phyloP scores from a whole-genome alignment of 2,113 vertebrate species.

The Varanus salvator region DNA sequence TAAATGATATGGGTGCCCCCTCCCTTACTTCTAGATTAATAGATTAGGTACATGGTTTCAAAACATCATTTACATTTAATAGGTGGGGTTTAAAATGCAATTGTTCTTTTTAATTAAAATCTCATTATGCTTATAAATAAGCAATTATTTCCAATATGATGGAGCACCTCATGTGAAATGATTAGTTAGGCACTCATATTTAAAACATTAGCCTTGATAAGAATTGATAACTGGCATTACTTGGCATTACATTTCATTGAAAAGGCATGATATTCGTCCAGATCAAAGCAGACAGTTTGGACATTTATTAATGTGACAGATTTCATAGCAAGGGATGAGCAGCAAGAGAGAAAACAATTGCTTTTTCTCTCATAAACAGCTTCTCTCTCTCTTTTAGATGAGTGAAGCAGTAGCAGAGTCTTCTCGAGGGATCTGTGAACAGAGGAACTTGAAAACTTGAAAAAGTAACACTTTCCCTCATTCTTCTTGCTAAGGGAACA shows the following conservation, averaged over 20 bases:
- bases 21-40: conserved; percentile 27
- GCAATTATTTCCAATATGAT: conserved; percentile 41
- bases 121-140: conserved; percentile 32
- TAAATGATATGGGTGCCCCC: neutral
- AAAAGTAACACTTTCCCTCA: accelerated
- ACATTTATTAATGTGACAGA: neutral
- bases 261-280: neutral
- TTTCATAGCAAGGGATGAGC: neutral
- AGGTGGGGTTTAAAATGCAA: conserved; percentile 22
- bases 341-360: neutral
- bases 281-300: neutral
- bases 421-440: conserved; percentile 19
- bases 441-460: conserved; percentile 23
- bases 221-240: neutral
- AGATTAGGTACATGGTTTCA: conserved; percentile 13
- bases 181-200: conserved; percentile 28
- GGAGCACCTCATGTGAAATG: conserved; percentile 23
- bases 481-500: conserved; percentile 43
- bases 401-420: neutral
- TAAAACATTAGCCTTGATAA: conserved; percentile 10
- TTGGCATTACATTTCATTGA: conserved; percentile 11
- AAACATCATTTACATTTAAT: conserved; percentile 38
- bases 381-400: neutral
- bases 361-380: neutral
- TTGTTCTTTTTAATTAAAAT: conserved; percentile 24